Conservation (phyloP, 2,113 vertebrate species). For the Cyanistes caeruleus region DNA sequence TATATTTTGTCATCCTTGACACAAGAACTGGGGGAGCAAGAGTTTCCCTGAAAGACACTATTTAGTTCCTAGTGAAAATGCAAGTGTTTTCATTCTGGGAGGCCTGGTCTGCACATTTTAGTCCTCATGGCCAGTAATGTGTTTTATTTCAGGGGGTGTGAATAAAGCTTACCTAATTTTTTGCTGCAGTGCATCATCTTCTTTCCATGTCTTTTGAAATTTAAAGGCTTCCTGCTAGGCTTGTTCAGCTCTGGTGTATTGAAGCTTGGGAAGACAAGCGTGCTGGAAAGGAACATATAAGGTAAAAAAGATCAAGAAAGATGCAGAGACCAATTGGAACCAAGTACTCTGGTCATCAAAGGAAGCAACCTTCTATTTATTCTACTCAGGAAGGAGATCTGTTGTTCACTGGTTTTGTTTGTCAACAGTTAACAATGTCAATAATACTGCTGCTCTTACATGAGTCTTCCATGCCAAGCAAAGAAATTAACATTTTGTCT, state of each 20-base stretch:
- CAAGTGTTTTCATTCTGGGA: conserved; percentile 8
- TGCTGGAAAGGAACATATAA: neutral
- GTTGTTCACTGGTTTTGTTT: neutral
- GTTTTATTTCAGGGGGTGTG: conserved; percentile 39
- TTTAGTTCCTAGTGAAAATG: neutral
- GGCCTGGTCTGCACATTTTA: neutral
- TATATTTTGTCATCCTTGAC: conserved; percentile 1
- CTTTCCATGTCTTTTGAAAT: neutral
- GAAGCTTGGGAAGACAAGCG: neutral
- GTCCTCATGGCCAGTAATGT: neutral
- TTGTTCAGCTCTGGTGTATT: neutral
- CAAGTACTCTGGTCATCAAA: neutral
- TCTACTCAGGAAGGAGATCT: neutral
- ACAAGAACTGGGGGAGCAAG: neutral
- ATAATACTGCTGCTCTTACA: neutral
- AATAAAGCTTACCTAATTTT: conserved; percentile 41
- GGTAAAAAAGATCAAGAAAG: neutral
- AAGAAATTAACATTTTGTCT: neutral
- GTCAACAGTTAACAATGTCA: neutral
- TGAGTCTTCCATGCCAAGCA: neutral
- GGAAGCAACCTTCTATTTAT: neutral
- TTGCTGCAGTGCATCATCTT: neutral
- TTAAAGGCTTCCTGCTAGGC: neutral
- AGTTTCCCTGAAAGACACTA: neutral
- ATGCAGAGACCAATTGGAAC: neutral